Base-by-base conservation (phyloP, 2,113 vertebrate species). In the Dipodomys stephensi region DNA sequence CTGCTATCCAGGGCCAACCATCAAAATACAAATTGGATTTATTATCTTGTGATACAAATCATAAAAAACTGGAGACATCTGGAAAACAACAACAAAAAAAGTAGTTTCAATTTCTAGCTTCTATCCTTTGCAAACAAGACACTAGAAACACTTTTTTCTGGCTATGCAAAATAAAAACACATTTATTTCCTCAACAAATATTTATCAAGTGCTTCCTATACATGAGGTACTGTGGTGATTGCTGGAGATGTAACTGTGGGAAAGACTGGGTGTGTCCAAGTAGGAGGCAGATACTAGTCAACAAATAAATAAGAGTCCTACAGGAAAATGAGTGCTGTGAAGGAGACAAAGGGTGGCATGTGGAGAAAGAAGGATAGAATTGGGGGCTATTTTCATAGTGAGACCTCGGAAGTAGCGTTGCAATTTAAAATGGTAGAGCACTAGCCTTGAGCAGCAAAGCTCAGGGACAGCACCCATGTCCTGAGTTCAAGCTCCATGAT, bases 21-120 rank as follows among this genome's bases (percentile, higher is more conserved):
- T 72, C 44, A 82, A 92, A 93, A 95, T 65, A 88, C 57, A 94
- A 60, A 73, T 32, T 82, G 32, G 35, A 88, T 84, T 92, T 77
- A 67, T 88, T 92, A 78, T 46, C n/a, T 64, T 84, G 35, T 84
- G 73, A 72, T 65, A 67, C 1, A 81, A 39, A 81, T 65, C 27
- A 82, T 78, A 23, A 39, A 90, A 93, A 91, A 49, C 10, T 9
- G 64, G 3, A 71, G 68, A 82, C 39, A 74, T 20, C 30, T 88
- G 28, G 35, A 64, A 72, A 78, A 69, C 8, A 88, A 64, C 18
- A 72, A 60, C 18, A 67, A 76, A 11, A 79, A 90, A 65, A 73
- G 11, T 25, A 65, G 28, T 64, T 91, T 88, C 5, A 15, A 78
- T 64, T 92, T 69, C 57, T 79, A 76, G 18, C 20, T 65, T 94